These are phyloP conservation scores for Hypolimnas misippus DNA, from an alignment of 2,888 invertebrate species.

Conservation along the genomic window DNA sequence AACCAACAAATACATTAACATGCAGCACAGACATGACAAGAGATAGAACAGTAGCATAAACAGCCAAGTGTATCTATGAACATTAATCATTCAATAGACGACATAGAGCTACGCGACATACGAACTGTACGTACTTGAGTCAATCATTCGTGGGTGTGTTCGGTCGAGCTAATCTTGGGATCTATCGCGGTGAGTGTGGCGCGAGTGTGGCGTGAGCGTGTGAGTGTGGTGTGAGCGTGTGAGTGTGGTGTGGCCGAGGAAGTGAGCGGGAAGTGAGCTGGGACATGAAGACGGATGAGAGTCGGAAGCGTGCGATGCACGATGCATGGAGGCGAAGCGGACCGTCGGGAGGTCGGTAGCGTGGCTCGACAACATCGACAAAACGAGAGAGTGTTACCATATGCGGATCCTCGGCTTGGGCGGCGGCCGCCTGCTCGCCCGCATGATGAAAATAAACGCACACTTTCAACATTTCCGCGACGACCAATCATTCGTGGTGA, in stretches of 20 bases:
- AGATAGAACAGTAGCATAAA: slow-evolving; percentile 37
- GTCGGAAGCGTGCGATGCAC: slow-evolving; percentile 76
- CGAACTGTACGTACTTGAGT: slow-evolving; percentile 24
- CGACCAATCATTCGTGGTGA: slow-evolving; percentile 11
- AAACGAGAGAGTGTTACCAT: slow-evolving; percentile 87
- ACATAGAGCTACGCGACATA: slow-evolving; percentile 36
- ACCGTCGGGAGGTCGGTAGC: slow-evolving; percentile 72
- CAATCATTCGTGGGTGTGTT: slow-evolving; percentile 23
- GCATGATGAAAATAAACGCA: slow-evolving; percentile 83
- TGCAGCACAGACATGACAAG: slow-evolving; percentile 40
- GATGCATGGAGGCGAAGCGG: slow-evolving; percentile 71
- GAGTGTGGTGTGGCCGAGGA: slow-evolving; percentile 21
- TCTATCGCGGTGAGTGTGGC: slow-evolving; percentile 8
- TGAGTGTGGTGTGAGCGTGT: slow-evolving; percentile 23
- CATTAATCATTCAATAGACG: slow-evolving; percentile 40
- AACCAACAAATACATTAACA: slow-evolving; percentile 34
- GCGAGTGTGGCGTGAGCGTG: slow-evolving; percentile 19
- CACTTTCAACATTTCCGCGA: slow-evolving; percentile 50
- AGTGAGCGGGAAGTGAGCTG: slow-evolving; percentile 21
- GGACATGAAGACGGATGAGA: slow-evolving; percentile 59
- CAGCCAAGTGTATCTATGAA: slow-evolving; percentile 36
- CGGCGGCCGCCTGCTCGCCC: slow-evolving; percentile 89
- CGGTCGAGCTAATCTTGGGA: slow-evolving; percentile 11
- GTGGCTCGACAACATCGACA: slow-evolving; percentile 69
- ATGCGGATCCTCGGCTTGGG: slow-evolving; percentile 95